phyloP scores from a whole-genome alignment of 1,140 invertebrate species.

The Myzus persicae region DNA sequence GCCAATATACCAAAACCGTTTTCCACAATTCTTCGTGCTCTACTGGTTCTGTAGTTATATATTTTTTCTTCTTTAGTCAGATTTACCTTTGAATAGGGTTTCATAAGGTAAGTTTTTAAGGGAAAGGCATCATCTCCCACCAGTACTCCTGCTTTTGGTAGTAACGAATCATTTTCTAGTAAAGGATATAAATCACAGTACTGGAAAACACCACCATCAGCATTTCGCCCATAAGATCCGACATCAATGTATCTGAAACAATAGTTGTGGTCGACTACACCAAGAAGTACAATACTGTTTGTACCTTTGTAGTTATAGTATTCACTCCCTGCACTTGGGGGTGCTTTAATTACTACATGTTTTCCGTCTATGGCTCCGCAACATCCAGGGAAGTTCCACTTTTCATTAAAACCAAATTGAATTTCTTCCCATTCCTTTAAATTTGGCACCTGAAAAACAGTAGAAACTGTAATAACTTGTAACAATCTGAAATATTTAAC shows the following conservation, averaged over 20 bases:
- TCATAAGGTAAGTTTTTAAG: conserved; percentile 64
- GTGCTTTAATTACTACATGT: conserved; percentile 60
- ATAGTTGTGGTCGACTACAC: conserved; percentile 63
- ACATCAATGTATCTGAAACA: conserved; percentile 62
- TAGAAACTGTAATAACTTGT: conserved; percentile 27
- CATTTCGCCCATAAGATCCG: conserved; percentile 63
- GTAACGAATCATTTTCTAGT: conserved; percentile 31
- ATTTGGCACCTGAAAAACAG: conserved; percentile 59
- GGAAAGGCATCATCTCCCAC: conserved; percentile 63
- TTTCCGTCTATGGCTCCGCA: conserved; percentile 66
- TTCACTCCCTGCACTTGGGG: conserved; percentile 63
- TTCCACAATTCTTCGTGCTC: conserved; percentile 64
- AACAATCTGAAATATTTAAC: background rate
- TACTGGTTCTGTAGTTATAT: conserved; percentile 63
- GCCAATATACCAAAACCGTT: conserved; percentile 66
- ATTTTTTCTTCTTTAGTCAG: conserved; percentile 62
- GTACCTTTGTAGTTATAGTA: conserved; percentile 68
- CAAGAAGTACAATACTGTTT: conserved; percentile 65
- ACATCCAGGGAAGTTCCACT: conserved; percentile 67
- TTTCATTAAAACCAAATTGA: conserved; percentile 63
- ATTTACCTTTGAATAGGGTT: conserved; percentile 62
- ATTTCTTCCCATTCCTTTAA: conserved; percentile 62
- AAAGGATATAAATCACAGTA: conserved; percentile 52
- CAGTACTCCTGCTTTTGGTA: conserved; percentile 24
- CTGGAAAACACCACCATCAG: conserved; percentile 63